These are phyloP conservation scores for Orbicella faveolata DNA, from an alignment of 64 coral and sea anemone genomes.

Conservation along the genomic window DNA sequence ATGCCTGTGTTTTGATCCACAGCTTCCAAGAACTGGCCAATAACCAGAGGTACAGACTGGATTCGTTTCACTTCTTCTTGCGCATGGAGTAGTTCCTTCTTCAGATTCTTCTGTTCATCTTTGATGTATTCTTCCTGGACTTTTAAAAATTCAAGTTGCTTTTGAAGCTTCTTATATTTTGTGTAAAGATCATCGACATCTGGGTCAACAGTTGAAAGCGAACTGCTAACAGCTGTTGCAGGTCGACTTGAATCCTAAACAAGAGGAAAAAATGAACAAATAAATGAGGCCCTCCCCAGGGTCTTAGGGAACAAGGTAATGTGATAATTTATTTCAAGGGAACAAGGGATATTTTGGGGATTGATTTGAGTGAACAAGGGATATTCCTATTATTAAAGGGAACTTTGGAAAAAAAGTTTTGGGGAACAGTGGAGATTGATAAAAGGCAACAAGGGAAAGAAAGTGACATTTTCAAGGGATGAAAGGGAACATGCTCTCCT, in stretches of 20 bases:
- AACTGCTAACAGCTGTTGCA: constrained; percentile 49
- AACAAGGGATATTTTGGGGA: too few relatives aligned
- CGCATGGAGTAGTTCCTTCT: constrained; percentile 94
- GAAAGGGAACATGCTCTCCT: too few relatives aligned
- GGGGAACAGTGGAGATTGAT: too few relatives aligned
- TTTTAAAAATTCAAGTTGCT: constrained; percentile 94
- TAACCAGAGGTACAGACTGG: constrained; percentile 95
- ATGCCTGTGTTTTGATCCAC: constrained; percentile 99
- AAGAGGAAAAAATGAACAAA: neutral
- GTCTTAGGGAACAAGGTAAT: neutral
- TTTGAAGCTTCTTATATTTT: constrained; percentile 96
- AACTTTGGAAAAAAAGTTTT: too few relatives aligned
- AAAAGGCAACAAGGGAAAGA: too few relatives aligned
- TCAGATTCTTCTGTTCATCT: constrained; percentile 99
- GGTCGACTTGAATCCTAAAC: constrained; percentile 65
- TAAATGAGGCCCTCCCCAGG: neutral
- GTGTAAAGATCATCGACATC: constrained; percentile 86
- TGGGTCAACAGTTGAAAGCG: constrained; percentile 74
- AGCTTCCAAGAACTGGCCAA: constrained; percentile 98
- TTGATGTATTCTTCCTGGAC: constrained; percentile 99
- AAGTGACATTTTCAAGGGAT: too few relatives aligned
- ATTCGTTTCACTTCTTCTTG: constrained; percentile 99
- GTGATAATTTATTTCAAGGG: too few relatives aligned
- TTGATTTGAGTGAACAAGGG: too few relatives aligned
- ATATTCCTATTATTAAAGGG: too few relatives aligned